phyloP scores from a whole-genome alignment of 2,888 invertebrate species.

The Cenopis cana region DNA sequence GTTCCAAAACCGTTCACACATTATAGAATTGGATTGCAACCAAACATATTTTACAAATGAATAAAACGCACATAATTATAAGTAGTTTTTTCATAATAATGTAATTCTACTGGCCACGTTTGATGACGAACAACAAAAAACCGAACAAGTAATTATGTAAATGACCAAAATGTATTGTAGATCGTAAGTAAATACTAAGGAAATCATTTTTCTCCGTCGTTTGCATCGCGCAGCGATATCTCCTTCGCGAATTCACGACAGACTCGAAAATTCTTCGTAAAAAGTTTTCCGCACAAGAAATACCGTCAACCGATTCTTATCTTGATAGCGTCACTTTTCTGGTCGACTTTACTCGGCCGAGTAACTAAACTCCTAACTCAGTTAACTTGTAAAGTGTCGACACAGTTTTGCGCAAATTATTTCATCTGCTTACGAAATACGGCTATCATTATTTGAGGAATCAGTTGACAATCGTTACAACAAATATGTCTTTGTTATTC shows the following conservation, averaged over 20 bases:
- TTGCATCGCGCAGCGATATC: conserved; percentile 30
- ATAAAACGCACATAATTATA: conserved; percentile 75
- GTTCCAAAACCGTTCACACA: conserved; percentile 62
- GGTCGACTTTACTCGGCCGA: conserved; percentile 28
- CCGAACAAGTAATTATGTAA: conserved; percentile 43
- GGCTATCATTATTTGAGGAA: conserved; percentile 29
- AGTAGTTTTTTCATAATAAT: conserved; percentile 64
- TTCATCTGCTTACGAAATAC: conserved; percentile 35
- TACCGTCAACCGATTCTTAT: conserved; percentile 37
- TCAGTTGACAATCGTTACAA: conserved; percentile 25
- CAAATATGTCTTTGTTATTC: conserved; percentile 19
- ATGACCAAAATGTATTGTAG: conserved; percentile 43
- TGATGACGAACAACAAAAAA: conserved; percentile 32
- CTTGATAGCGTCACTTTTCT: conserved; percentile 33
- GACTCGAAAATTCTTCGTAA: conserved; percentile 34
- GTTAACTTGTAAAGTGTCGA: conserved; percentile 34
- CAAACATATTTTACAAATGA: conserved; percentile 73
- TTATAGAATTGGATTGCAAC: conserved; percentile 62
- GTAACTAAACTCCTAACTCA: conserved; percentile 33
- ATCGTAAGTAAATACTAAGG: conserved; percentile 42
- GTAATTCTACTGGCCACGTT: conserved; percentile 50
- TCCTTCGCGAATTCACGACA: conserved; percentile 27
- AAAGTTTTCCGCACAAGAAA: conserved; percentile 39
- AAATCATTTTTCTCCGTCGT: conserved; percentile 38
- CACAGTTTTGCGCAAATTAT: conserved; percentile 37